Evolutionary conservation across 2,113 vertebrate genomes (phyloP).

Genomic region (Corvus cornix): DNA sequence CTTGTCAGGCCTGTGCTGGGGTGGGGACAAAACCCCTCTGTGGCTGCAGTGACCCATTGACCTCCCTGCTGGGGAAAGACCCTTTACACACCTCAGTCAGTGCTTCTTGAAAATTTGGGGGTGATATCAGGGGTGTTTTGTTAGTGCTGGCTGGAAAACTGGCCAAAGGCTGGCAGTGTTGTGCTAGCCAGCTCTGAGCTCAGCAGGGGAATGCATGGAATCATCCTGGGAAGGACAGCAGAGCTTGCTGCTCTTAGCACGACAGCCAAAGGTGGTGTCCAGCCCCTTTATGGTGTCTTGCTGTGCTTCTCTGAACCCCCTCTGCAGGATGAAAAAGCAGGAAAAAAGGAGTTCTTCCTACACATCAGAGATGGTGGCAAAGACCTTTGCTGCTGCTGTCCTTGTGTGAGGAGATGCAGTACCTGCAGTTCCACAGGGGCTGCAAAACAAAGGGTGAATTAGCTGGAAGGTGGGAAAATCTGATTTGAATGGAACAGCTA

Average conservation of each 20-base stretch:
- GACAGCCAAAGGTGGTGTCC: rapidly evolving
- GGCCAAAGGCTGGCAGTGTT: neutral
- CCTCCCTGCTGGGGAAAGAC: neutral
- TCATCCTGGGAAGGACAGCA: rapidly evolving
- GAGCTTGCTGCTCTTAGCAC: neutral
- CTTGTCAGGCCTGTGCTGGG: neutral
- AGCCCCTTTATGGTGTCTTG: rapidly evolving
- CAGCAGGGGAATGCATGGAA: rapidly evolving
- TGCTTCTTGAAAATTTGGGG: neutral
- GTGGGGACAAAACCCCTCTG: neutral
- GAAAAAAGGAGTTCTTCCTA: neutral
- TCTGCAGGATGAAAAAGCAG: neutral
- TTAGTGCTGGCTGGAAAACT: neutral
- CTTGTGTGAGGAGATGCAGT: rapidly evolving
- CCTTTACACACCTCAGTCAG: neutral
- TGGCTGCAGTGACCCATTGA: neutral
- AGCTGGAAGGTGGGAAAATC: neutral
- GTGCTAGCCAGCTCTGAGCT: neutral
- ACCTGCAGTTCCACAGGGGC: neutral
- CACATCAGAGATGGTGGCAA: rapidly evolving
- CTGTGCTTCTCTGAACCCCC: neutral
- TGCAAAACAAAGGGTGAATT: neutral
- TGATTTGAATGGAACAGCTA: neutral
- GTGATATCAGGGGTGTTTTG: neutral
- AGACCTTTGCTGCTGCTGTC: neutral